phyloP scores from a whole-genome alignment of 2,113 vertebrate species.

The Budorcas taxicolor region DNA sequence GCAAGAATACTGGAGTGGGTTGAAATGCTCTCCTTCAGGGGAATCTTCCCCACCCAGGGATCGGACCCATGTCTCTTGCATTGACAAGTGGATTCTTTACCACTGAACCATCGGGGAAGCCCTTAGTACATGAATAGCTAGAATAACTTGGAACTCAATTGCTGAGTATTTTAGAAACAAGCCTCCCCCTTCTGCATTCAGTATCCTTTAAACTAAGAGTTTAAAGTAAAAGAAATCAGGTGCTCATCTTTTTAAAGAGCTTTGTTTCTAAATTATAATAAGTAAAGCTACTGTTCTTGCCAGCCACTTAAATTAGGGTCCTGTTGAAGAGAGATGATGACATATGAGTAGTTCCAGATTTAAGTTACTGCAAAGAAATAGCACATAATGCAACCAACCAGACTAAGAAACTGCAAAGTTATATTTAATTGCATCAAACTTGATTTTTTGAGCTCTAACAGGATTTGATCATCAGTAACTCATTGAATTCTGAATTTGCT shows the following conservation, averaged over 20 bases:
- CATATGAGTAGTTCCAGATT: neutral
- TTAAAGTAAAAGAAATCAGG: conserved; percentile 68
- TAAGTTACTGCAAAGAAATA: neutral
- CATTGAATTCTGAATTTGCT: neutral
- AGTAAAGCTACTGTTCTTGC: conserved; percentile 32
- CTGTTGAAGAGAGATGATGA: neutral
- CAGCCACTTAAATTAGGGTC: conserved; percentile 55
- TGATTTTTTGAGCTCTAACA: neutral
- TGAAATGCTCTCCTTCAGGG: neutral
- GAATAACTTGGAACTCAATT: conserved; percentile 70
- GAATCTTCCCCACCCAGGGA: neutral
- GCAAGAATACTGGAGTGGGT: neutral
- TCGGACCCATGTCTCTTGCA: neutral
- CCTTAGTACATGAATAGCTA: conserved; percentile 71
- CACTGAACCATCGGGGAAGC: neutral
- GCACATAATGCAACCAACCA: neutral
- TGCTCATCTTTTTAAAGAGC: conserved; percentile 39
- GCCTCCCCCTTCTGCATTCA: neutral
- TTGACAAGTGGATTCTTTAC: neutral
- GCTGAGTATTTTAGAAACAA: conserved; percentile 59
- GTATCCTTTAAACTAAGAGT: conserved; percentile 65
- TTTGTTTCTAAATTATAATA: conserved; percentile 60
- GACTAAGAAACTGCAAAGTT: neutral
- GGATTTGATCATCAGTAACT: neutral
- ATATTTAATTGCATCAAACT: neutral